phyloP scores from a whole-genome alignment of 2,888 invertebrate genomes.

The Dusona sp. region DNA sequence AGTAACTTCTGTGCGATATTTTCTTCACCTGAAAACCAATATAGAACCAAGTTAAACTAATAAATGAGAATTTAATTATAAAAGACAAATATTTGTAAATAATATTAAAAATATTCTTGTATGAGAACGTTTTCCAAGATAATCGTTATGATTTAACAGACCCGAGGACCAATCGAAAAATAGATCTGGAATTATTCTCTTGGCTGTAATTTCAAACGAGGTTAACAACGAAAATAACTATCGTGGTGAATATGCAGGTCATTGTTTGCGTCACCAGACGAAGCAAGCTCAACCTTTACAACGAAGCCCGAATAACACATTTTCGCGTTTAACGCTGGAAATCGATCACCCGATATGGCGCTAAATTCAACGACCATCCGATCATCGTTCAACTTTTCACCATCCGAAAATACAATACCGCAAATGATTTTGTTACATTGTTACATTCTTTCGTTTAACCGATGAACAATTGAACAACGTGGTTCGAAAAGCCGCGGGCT shows the following conservation, averaged over 20 bases:
- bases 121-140: background rate
- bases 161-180: constrained; percentile 1
- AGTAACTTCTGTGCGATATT: background rate
- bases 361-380: constrained; percentile 42
- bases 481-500: too few relatives aligned
- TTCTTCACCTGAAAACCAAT: background rate
- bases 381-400: constrained; percentile 5
- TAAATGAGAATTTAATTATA: background rate
- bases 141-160: background rate
- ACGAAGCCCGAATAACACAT: constrained; percentile 43
- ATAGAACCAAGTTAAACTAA: background rate
- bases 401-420: background rate
- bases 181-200: constrained; percentile 32
- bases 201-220: constrained; percentile 69
- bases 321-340: constrained; percentile 29
- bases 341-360: constrained; percentile 27
- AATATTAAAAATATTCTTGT: background rate
- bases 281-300: constrained; percentile 68
- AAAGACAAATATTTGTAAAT: background rate
- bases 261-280: constrained; percentile 81
- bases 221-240: constrained; percentile 77
- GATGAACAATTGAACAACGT: background rate
- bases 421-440: background rate
- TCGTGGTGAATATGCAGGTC: constrained; percentile 78
- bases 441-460: background rate